Base-by-base conservation (phyloP, 2,797 vertebrate species). In the Synanceia verrucosa region DNA sequence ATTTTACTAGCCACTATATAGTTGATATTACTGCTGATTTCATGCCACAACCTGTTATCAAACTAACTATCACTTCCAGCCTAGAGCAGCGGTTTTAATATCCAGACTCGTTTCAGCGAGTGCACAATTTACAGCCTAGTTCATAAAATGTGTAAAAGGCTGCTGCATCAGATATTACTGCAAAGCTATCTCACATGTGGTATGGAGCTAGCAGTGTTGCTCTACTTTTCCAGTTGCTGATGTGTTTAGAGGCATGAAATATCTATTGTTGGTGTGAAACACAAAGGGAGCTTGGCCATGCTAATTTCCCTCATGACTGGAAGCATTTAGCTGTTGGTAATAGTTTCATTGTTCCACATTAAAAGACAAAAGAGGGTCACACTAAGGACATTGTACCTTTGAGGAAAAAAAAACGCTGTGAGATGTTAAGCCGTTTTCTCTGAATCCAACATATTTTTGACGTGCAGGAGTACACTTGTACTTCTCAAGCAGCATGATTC, bases 301-400 rank as follows among this genome's bases (percentile, higher is more conserved):
- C 50, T 78, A 66, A 84, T 87, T 85, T 84, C 82, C 80, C 73
- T 68, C 52, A 69, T 70, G 78, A 73, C 64, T 18, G 29, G 34
- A 59, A 60, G 59, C 59, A 60, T 85, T 82, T 74, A 72, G 61
- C 55, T 61, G 43, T 65, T 65, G 33, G 59, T 74, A 73, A 78
- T 66, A 70, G 55, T 70, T 78, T 71, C 34, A 82, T 77, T 80
- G 80, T 80, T 73, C 66, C 81, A 64, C 62, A 70, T 70, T 55
- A 79, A 78, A 76, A 19, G 51, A 79, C 24, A 65, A 62, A 50
- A 53, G 26, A 69, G 63, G 78, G 61, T 82, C 70, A 76, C 43
- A 47, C 26, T 69, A 73, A 81, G 66, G 65, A 76, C 8, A 23
- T 4, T 31, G 23, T 46, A 29, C 28, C 62, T 70, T 60, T 43